Evolutionary conservation across 2,113 vertebrate genomes (phyloP).

Genomic region (Seriola quinqueradiata): DNA sequence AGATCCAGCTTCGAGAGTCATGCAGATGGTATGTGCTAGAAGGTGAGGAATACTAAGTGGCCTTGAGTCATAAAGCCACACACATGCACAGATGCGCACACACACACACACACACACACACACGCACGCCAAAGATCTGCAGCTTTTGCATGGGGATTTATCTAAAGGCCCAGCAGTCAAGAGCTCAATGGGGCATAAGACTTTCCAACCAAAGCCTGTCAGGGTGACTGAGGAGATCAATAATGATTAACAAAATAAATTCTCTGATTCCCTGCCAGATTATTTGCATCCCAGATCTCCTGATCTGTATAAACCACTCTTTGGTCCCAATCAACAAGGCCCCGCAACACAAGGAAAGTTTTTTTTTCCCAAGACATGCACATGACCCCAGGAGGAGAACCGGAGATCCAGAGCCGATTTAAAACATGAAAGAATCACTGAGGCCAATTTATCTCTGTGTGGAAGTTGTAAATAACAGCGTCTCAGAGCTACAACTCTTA

Average conservation of each 20-base stretch:
- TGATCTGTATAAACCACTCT: not conserved
- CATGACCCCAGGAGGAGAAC: conserved; percentile 27
- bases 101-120: conserved; percentile 32
- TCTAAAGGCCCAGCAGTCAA: conserved; percentile 18
- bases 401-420: conserved; percentile 46
- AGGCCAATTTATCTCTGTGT: conserved; percentile 23
- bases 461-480: conserved; percentile 30
- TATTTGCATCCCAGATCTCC: not conserved
- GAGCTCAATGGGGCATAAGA: conserved; percentile 13
- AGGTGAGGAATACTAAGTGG: conserved; percentile 43
- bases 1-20: conserved; percentile 40
- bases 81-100: conserved; percentile 14
- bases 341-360: conserved; percentile 8
- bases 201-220: conserved; percentile 15
- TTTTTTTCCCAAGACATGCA: not conserved
- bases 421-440: conserved; percentile 34
- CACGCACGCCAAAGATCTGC: conserved; percentile 26
- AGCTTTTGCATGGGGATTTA: conserved; percentile 41
- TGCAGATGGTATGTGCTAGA: conserved; percentile 40
- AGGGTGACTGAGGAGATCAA: conserved; percentile 17
- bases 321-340: conserved; percentile 25
- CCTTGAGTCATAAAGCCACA: conserved; percentile 59
- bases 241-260: conserved; percentile 38
- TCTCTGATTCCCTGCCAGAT: not conserved
- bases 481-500: conserved; percentile 10